Evolutionary conservation across 2,113 vertebrate genomes (phyloP), one percentile per base, ranked within the genome.

Genomic region (Todiramphus chloris): DNA sequence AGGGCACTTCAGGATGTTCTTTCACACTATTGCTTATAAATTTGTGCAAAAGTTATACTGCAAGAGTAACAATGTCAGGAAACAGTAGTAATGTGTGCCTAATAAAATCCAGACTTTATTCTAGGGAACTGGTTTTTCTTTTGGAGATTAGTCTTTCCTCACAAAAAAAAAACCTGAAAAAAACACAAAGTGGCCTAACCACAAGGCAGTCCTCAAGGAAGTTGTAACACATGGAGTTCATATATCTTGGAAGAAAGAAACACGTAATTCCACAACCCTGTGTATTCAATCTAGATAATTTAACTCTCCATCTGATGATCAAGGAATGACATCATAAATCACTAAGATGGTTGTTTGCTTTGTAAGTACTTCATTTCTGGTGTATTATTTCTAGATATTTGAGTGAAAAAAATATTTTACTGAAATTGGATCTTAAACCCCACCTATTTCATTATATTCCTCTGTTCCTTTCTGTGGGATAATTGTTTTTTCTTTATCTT

Each of bases 41-140:
- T 46, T 66, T 18, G 11, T 80, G 37, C 51, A 86, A 74, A 95
- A 77, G 24, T n/a, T 83, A 64, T 14, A 93, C 5, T 51, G 63
- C 35, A 83, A 77, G 55, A 88, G 25, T 91, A 83, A 80, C 75
- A 66, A 41, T 5, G 3, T 90, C 73, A 78, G 64, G 68, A 90
- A 96, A 92, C 78, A 92, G 89, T 83, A 93, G 83, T 72, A 67
- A 90, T 31, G 10, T 64, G 30, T 50, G 43, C 24, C 59, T 92
- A 90, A 96, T 80, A 75, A 89, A 88, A 72, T 75, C 59, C 76
- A 92, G 76, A 89, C 30, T 59, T 11, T 41, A 35, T 67, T 68
- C 23, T 63, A 77, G 63, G 30, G 13, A 95, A 39, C 9, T 50
- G 17, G 8, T 70, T 95, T 91, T 75, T 70, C 39, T 43, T 70